Conservation (phyloP, 2,113 vertebrate genomes). For the Alligator mississippiensis region DNA sequence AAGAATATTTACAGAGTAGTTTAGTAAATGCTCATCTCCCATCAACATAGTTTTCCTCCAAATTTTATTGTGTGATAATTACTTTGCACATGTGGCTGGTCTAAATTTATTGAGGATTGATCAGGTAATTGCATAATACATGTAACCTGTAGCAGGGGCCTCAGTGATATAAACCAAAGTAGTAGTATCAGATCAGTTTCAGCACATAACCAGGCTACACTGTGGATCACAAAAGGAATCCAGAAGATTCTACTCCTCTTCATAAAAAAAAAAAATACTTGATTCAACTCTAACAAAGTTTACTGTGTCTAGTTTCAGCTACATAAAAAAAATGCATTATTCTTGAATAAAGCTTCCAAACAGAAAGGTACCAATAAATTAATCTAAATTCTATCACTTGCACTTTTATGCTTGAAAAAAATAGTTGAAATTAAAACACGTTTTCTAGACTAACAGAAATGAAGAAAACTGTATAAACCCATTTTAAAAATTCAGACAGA, state of each 20-base stretch:
- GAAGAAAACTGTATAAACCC: not conserved
- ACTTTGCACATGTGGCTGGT: not conserved
- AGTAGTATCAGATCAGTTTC: not conserved
- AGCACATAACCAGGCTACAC: constrained; percentile 42
- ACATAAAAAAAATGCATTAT: not conserved
- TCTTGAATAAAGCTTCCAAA: constrained; percentile 10
- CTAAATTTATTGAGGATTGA: no score
- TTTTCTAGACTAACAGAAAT: not conserved
- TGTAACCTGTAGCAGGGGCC: no score
- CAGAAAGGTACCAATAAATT: not conserved
- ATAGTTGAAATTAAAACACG: not conserved
- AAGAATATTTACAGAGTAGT: not conserved
- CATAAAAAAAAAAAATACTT: constrained; percentile 30
- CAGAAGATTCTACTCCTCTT: constrained; percentile 34
- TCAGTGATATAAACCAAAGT: not conserved
- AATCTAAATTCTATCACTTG: not conserved
- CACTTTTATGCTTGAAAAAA: not conserved
- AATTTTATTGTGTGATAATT: not conserved
- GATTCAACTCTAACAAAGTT: constrained; percentile 10
- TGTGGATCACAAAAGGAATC: constrained; percentile 49
- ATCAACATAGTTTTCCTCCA: not conserved
- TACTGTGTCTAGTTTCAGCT: not conserved
- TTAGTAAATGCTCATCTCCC: not conserved
- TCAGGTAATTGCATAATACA: no score
- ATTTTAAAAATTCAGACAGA: not conserved